A percentile compares a stretch with the other conserved stretches of the same genome.
phyloP scores from a whole-genome alignment of 2,797 vertebrate species.

The Darevskia mixta region DNA sequence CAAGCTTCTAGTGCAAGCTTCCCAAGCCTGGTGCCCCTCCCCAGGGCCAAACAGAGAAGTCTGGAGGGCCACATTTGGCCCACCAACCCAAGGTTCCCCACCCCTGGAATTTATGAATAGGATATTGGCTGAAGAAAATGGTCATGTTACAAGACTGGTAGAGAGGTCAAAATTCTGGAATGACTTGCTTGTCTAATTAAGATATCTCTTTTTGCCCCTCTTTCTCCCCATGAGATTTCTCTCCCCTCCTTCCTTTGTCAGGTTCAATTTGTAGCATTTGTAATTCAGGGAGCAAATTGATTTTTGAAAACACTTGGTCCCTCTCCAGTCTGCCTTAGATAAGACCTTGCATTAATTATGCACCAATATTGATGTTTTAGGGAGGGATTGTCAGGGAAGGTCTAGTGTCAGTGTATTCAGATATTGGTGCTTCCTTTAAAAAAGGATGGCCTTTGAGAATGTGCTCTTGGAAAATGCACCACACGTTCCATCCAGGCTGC shows the following conservation, averaged over 20 bases:
- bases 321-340: constrained; percentile 72
- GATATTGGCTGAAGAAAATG: background rate
- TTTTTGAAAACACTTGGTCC: constrained; percentile 79
- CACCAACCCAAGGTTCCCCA: too few relatives aligned
- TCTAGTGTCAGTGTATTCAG: constrained; percentile 78
- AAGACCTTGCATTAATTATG: constrained; percentile 82
- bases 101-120: background rate
- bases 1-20: background rate
- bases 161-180: too few relatives aligned
- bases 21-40: too few relatives aligned
- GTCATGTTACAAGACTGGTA: background rate
- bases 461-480: constrained; percentile 72
- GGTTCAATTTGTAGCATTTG: constrained; percentile 75
- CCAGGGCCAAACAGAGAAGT: background rate
- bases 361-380: constrained; percentile 78
- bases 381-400: constrained; percentile 72
- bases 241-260: constrained; percentile 71
- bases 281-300: constrained; percentile 82
- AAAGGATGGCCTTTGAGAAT: constrained; percentile 62
- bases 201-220: background rate
- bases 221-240: background rate
- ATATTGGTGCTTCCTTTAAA: constrained; percentile 68
- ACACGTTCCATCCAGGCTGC: constrained; percentile 49
- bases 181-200: background rate
- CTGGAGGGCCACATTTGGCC: too few relatives aligned